Evolutionary conservation across 2,888 invertebrate species (phyloP), one percentile per base, ranked within the genome.

Genomic region (Cancer borealis): DNA sequence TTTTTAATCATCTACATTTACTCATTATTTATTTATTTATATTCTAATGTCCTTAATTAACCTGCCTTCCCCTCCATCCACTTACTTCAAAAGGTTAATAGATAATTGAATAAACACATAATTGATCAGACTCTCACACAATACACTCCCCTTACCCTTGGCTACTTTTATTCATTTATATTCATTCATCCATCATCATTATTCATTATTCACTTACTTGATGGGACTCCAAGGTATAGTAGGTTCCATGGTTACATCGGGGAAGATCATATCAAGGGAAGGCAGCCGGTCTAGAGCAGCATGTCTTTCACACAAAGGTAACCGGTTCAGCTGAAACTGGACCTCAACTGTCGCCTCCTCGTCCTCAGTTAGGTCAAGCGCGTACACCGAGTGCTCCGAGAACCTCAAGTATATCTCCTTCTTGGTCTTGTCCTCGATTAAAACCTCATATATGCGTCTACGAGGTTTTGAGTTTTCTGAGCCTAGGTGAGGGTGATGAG

Each of bases 261-360:
- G 98, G 96, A 98, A 98, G 66, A 98, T 97, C 79, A 98, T 97
- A 90, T 97, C 97, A 93, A 98, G 97, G 96, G 98, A 97, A 0
- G 97, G 97, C 87, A 98, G 97, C 96, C 97, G 97, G 96, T 98
- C 98, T 45, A 98, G 97, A 0, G 98, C 98, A 96, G 97, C 97
- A 96, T 98, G 98, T 98, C 98, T 98, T 96, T 98, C 98, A 96
- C 98, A 98, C 96, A 98, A 98, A 0, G 98, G 98, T 95, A 98
- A 97, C 88, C 98, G 97, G 96, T 98, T 98, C 95, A 98, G 96
- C 96, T 98, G 98, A 96, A 98, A 98, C 96, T 98, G 98, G 93
- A 98, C 98, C 96, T 98, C 98, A 95, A 98, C 97, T 92, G 97
- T 97, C 92, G 98, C 97, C 95, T 97, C 97, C 0, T 97, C 97